These are phyloP conservation scores for Leucozona laternaria DNA, from an alignment of 2,888 invertebrate genomes.

Conservation along the genomic window DNA sequence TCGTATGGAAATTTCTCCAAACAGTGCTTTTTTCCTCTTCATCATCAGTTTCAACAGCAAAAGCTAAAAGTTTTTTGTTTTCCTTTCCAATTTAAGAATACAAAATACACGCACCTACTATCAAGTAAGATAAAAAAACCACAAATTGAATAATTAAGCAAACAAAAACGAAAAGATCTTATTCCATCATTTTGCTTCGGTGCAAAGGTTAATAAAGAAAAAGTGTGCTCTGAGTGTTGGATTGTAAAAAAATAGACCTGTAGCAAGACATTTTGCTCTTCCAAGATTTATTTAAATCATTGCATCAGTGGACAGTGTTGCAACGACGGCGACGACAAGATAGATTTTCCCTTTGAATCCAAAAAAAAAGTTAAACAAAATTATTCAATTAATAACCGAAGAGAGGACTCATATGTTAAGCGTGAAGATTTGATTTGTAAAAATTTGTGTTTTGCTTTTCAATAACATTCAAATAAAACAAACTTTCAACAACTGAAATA, in stretches of 20 bases:
- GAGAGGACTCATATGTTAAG: conserved; percentile 17
- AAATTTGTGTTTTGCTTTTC: background rate
- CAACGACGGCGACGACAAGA: background rate
- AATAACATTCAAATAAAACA: background rate
- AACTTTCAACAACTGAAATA: conserved; percentile 26
- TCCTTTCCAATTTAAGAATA: conserved; percentile 14
- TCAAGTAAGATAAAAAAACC: conserved; percentile 42
- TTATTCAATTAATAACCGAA: background rate
- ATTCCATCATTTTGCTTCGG: conserved; percentile 44
- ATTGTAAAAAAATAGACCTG: conserved; percentile 9
- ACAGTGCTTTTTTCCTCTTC: conserved; percentile 62
- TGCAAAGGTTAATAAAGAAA: conserved; percentile 53
- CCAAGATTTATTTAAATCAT: conserved; percentile 24
- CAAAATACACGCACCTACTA: conserved; percentile 13
- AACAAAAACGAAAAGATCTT: conserved; percentile 9
- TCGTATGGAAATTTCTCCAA: conserved; percentile 45
- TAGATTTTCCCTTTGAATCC: conserved; percentile 1
- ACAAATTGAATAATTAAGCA: conserved; percentile 16
- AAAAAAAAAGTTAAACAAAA: background rate
- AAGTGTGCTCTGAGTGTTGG: conserved; percentile 34
- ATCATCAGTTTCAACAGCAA: conserved; percentile 43
- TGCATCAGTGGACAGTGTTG: conserved; percentile 16
- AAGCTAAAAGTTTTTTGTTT: conserved; percentile 49
- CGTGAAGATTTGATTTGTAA: conserved; percentile 26
- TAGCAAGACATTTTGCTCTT: conserved; percentile 4